Base-by-base conservation (phyloP, 2,113 vertebrate species). In the Saccopteryx bilineata region DNA sequence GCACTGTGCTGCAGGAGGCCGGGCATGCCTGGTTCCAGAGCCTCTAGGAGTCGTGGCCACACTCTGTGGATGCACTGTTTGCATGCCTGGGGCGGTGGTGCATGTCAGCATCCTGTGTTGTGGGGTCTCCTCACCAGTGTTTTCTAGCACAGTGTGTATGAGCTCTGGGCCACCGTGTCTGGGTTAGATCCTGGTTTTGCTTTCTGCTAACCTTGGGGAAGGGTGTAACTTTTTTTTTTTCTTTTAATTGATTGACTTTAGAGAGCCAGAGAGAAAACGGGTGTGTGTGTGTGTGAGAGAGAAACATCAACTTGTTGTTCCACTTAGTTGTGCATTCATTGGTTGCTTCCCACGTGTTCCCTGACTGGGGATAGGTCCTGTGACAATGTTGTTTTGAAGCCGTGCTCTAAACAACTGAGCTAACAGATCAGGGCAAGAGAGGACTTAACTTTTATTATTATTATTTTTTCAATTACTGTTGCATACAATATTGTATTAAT, bases 81-180 rank as follows among this genome's bases (percentile, higher is more conserved):
- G 68, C n/a, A 0, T 71, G n/a, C 1, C 33, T 0, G 13, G 48
- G 13, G 26, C 13, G 24, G 1, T 8, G 26, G 48, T 26, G 23
- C 71, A 11, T 46, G 69, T 72, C 72, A 5, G 48, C 3, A 2
- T 18, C 74, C 48, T 75, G 74, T 3, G 26, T 28, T 24, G 13
- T 21, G 21, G 72, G 46, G 74, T 12, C 7, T 52, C 24, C 33
- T 39, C 8, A 12, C 66, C 31, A 8, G 66, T 68, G 66, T 18
- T 19, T 66, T 69, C 66, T 31, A 33, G 33, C 18, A 11, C 69
- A 18, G 28, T 1, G 26, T 10, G 24, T 15, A 4, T 9, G 48
- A 28, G 48, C 48, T 9, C 74, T 17, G 48, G 74, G 74, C 74
- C 26, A 17, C 48, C 50, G 14, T 28, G 2, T 5, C 50, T 9